These are phyloP conservation scores for Cyprinodon brontotheroides DNA, from an alignment of 2,113 vertebrate species.

Conservation along the genomic window DNA sequence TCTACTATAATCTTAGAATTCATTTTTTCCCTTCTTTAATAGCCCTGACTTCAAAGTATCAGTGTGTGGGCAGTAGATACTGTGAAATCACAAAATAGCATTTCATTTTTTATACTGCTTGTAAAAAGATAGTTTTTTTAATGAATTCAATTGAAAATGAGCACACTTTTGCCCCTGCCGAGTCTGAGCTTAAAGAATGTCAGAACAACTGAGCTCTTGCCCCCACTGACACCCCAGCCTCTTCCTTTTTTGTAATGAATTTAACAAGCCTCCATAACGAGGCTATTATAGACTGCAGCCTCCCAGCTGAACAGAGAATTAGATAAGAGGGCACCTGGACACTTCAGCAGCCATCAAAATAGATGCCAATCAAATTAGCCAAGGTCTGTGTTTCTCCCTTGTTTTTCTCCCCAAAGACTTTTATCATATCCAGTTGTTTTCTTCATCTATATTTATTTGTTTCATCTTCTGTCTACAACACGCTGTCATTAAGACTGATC, in stretches of 20 bases:
- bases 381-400: constrained; percentile 43
- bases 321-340: constrained; percentile 77
- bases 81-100: constrained; percentile 58
- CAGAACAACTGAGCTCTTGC: constrained; percentile 65
- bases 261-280: constrained; percentile 73
- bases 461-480: constrained; percentile 56
- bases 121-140: constrained; percentile 65
- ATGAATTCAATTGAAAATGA: constrained; percentile 76
- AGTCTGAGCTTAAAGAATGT: constrained; percentile 64
- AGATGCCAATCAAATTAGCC: constrained; percentile 74
- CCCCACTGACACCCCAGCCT: constrained; percentile 51
- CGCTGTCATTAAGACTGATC: constrained; percentile 23
- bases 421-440: constrained; percentile 46
- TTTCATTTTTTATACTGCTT: constrained; percentile 61
- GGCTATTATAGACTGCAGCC: constrained; percentile 71
- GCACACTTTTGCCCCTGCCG: constrained; percentile 63
- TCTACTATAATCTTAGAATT: constrained; percentile 2
- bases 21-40: not conserved
- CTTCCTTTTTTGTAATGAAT: constrained; percentile 74
- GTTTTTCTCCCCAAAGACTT: constrained; percentile 51
- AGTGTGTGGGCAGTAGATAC: constrained; percentile 48
- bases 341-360: constrained; percentile 74
- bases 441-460: constrained; percentile 50
- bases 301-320: constrained; percentile 68
- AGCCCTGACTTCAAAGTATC: constrained; percentile 27